Evolutionary conservation across 2,888 invertebrate genomes (phyloP).

Genomic region (Oeneis ivallda): DNA sequence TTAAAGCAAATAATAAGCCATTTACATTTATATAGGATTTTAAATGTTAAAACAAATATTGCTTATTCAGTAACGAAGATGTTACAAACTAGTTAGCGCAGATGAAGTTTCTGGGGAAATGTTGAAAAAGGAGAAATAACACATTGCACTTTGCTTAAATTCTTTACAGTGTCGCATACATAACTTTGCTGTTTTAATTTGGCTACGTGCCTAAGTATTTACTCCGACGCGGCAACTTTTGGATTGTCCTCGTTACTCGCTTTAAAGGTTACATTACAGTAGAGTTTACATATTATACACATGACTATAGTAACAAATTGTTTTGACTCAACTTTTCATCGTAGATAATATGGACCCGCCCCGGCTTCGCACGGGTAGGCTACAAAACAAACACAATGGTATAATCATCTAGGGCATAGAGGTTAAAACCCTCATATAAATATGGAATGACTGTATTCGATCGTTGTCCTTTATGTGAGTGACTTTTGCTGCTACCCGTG

Average conservation of each 20-base stretch:
- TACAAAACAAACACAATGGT: too few relatives aligned
- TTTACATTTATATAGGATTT: not conserved
- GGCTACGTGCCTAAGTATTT: conserved; percentile 42
- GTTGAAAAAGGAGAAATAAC: conserved; percentile 20
- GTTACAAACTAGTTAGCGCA: conserved; percentile 16
- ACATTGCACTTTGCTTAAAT: conserved; percentile 20
- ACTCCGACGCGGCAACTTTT: conserved; percentile 28
- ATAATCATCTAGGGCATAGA: too few relatives aligned
- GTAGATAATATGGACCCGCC: too few relatives aligned
- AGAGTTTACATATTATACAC: not conserved
- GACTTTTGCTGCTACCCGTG: too few relatives aligned
- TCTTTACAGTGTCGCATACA: conserved; percentile 28
- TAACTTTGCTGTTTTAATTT: conserved; percentile 34
- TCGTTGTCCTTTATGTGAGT: too few relatives aligned
- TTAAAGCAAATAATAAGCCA: too few relatives aligned
- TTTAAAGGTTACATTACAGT: conserved; percentile 17
- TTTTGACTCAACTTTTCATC: not conserved
- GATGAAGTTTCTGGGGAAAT: conserved; percentile 11
- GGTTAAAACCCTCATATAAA: too few relatives aligned
- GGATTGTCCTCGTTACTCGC: conserved; percentile 16
- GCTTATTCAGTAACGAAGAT: conserved; percentile 11
- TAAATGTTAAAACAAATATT: conserved; percentile 1
- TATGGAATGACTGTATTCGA: too few relatives aligned
- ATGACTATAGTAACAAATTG: conserved; percentile 6
- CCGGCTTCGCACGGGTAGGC: too few relatives aligned